Evolutionary conservation across 30 jellyfish, hydroid and myxozoan genomes (phyloP).

Genomic region (Hydractinia echinata): DNA sequence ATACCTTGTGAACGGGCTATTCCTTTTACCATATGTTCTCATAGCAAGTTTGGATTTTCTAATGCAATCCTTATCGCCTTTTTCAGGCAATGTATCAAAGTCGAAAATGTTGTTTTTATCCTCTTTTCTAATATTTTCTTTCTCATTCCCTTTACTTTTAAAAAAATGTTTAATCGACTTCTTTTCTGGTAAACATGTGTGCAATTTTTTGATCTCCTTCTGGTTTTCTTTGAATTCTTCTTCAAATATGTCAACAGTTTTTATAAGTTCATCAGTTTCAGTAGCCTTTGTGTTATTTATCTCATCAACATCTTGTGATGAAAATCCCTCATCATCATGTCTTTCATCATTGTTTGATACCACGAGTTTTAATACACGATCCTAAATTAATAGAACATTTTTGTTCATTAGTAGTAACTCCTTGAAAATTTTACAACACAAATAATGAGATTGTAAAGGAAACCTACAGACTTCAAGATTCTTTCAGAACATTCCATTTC

Average conservation of each 20-base stretch:
- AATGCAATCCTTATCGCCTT: not conserved
- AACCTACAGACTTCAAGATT: not conserved
- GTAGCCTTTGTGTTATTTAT: not conserved
- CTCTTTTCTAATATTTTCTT: too few relatives aligned
- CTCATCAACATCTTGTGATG: not conserved
- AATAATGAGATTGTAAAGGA: not conserved
- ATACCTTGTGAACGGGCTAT: slow-evolving; percentile 12
- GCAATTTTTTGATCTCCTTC: not conserved
- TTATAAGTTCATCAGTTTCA: not conserved
- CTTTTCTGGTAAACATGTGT: not conserved
- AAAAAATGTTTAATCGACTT: too few relatives aligned
- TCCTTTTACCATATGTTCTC: not conserved
- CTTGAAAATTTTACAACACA: not conserved
- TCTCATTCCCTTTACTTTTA: too few relatives aligned
- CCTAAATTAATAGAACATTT: not conserved
- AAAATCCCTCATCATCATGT: not conserved
- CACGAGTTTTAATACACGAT: not conserved
- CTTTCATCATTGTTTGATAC: too few relatives aligned
- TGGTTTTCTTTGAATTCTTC: slow-evolving; percentile 4
- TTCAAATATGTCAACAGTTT: not conserved
- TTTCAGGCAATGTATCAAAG: not conserved
- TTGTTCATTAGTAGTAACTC: not conserved
- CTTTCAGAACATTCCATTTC: not conserved
- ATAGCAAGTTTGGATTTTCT: not conserved
- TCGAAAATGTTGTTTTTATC: not conserved